Conservation (phyloP, 2,888 invertebrate species). For the Cremastinae sp. region DNA sequence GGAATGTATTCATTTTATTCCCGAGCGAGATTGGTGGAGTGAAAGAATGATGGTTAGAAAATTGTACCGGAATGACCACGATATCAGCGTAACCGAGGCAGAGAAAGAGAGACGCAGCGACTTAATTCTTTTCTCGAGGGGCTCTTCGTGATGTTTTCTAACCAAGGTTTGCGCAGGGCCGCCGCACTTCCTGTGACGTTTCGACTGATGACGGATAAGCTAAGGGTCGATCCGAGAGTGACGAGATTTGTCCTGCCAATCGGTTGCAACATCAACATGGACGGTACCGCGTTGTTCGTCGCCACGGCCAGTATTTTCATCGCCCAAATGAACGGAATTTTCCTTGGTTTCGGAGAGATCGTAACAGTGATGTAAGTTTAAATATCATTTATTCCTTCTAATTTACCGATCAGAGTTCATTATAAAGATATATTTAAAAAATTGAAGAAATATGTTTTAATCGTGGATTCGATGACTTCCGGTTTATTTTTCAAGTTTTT, state of each 20-base stretch:
- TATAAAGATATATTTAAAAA: too few species aligned
- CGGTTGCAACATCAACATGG: slow-evolving; percentile 96
- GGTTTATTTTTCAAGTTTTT: slow-evolving; percentile 6
- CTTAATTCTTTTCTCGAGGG: slow-evolving; percentile 49
- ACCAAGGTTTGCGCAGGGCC: slow-evolving; percentile 82
- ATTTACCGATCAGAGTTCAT: too few species aligned
- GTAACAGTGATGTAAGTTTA: slow-evolving; percentile 91
- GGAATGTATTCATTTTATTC: neutral
- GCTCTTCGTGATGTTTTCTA: slow-evolving; percentile 67
- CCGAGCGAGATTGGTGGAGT: neutral
- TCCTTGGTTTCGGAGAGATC: slow-evolving; percentile 90
- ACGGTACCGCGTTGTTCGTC: slow-evolving; percentile 94
- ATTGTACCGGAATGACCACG: slow-evolving; percentile 64
- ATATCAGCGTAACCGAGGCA: slow-evolving; percentile 25
- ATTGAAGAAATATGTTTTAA: too few species aligned
- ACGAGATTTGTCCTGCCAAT: slow-evolving; percentile 94
- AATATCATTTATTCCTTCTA: neutral
- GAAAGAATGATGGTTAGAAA: slow-evolving; percentile 30
- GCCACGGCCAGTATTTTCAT: slow-evolving; percentile 93
- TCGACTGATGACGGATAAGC: slow-evolving; percentile 91
- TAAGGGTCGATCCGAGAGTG: slow-evolving; percentile 90
- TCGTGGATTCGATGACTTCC: too few species aligned
- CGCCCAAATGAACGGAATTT: slow-evolving; percentile 92
- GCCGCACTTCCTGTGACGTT: slow-evolving; percentile 95
- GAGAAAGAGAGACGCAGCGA: slow-evolving; percentile 18